Percentiles rank a stretch among this genome's conserved stretches.
These are phyloP conservation scores for Chloroclysta siterata DNA, from an alignment of 2,888 invertebrate species.

Conservation along the genomic window DNA sequence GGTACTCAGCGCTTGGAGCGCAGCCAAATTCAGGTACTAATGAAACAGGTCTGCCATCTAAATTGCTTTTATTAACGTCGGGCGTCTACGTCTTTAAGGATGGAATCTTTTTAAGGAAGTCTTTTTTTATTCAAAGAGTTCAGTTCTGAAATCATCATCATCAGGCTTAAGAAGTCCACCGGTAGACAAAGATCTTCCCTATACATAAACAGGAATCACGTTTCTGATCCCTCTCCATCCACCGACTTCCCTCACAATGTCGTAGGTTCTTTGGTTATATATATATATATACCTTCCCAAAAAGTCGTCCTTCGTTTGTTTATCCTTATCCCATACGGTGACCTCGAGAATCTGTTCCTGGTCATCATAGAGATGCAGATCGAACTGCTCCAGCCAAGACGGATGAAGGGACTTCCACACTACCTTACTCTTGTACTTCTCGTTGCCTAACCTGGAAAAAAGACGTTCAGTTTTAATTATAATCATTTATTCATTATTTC, in stretches of 20 bases:
- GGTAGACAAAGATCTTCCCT: too few species aligned
- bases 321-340: conserved; percentile 95
- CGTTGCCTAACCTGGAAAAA: conserved; percentile 92
- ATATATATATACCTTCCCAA: conserved; percentile 87
- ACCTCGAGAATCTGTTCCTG: conserved; percentile 96
- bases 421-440: conserved; percentile 98
- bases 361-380: conserved; percentile 97
- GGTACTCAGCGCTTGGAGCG: background rate
- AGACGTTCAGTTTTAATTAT: background rate
- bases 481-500: too few species aligned
- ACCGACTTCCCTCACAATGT: too few species aligned
- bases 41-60: background rate
- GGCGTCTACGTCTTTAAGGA: background rate
- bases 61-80: conserved; percentile 2
- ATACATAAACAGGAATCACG: too few species aligned
- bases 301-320: conserved; percentile 92
- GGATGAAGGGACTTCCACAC: conserved; percentile 94
- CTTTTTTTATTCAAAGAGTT: too few species aligned
- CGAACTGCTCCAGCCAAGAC: conserved; percentile 98
- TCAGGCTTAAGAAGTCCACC: too few species aligned
- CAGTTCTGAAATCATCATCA: too few species aligned
- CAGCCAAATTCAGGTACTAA: conserved; percentile 8
- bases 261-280: background rate
- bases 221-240: too few species aligned
- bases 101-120: too few species aligned